phyloP scores from a whole-genome alignment of 2,888 invertebrate genomes.

The Drosophila limbata region DNA sequence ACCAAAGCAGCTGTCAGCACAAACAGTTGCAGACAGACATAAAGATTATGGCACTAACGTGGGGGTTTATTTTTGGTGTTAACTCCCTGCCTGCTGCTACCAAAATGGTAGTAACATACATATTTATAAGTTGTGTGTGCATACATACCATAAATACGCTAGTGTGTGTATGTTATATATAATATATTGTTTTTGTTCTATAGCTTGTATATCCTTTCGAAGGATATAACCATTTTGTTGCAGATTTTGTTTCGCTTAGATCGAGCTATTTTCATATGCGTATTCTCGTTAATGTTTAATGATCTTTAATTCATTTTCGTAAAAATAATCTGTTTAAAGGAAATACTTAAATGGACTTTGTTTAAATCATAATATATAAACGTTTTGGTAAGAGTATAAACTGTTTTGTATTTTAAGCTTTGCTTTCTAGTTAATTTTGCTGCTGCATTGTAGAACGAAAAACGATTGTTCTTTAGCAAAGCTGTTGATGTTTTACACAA shows the following conservation, averaged over 20 bases:
- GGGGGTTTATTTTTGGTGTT: constrained; percentile 24
- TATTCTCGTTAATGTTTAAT: no score
- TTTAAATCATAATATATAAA: neutral
- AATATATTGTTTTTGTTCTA: constrained; percentile 8
- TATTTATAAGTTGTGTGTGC: constrained; percentile 11
- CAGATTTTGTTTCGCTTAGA: neutral
- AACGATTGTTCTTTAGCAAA: constrained; percentile 32
- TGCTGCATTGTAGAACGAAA: constrained; percentile 12
- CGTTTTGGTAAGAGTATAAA: constrained; percentile 5
- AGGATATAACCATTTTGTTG: neutral
- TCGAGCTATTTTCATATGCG: neutral
- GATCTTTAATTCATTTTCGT: no score
- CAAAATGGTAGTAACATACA: constrained; percentile 15
- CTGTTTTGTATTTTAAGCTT: neutral
- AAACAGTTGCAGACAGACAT: constrained; percentile 77
- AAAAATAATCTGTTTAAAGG: neutral
- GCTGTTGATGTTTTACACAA: constrained; percentile 34
- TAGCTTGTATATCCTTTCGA: no score
- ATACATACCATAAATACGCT: constrained; percentile 5
- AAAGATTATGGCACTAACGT: constrained; percentile 58
- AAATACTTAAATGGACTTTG: neutral
- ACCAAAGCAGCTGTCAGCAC: constrained; percentile 69
- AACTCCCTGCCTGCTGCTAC: constrained; percentile 8
- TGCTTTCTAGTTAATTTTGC: constrained; percentile 24
- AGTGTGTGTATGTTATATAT: constrained; percentile 1